Conservation (phyloP, 2,113 vertebrate species). For the Centropus unirufus region DNA sequence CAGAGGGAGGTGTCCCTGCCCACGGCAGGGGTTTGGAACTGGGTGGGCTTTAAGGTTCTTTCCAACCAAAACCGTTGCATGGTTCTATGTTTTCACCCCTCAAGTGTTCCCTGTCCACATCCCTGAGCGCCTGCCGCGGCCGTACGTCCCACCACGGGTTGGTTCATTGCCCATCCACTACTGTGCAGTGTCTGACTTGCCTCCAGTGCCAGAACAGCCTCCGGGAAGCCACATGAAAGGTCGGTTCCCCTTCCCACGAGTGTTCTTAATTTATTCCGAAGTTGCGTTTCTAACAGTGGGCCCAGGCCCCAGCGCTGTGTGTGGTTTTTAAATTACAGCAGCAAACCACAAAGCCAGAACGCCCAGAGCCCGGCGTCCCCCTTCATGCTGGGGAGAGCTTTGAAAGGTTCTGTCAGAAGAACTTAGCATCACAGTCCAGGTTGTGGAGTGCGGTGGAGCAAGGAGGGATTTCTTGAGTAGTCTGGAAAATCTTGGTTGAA, state of each 20-base stretch:
- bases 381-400: neutral
- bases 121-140: neutral
- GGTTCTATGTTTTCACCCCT: neutral
- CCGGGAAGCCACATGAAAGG: constrained; percentile 70
- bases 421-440: constrained; percentile 15
- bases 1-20: too few species aligned
- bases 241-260: constrained; percentile 28
- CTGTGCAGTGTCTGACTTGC: constrained; percentile 41
- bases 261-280: constrained; percentile 70
- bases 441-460: neutral
- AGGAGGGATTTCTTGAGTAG: neutral
- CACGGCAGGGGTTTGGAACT: too few species aligned
- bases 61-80: neutral
- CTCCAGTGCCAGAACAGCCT: constrained; percentile 43
- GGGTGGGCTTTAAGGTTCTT: too few species aligned
- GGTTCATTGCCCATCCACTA: constrained; percentile 32
- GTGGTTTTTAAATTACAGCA: constrained; percentile 74
- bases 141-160: neutral
- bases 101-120: neutral
- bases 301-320: constrained; percentile 14
- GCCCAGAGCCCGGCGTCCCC: constrained; percentile 12
- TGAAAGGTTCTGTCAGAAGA: constrained; percentile 29
- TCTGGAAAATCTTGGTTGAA: neutral
- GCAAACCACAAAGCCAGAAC: constrained; percentile 60
- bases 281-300: constrained; percentile 66